phyloP scores from a whole-genome alignment of 1,140 invertebrate species.

The Heliconius hermathena region DNA sequence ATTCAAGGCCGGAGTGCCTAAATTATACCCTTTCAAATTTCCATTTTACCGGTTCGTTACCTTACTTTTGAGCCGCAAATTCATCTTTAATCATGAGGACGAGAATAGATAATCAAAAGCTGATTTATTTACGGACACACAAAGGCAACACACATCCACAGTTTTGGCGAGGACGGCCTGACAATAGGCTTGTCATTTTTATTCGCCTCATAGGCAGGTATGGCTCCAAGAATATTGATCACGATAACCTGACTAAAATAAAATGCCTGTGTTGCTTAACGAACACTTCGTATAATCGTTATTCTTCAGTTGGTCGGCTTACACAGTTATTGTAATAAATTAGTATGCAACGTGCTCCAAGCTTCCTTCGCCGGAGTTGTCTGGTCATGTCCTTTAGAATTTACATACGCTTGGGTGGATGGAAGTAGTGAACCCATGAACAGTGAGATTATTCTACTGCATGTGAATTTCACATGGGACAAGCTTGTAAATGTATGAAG shows the following conservation, averaged over 20 bases:
- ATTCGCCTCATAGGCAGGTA: slow-evolving; percentile 56
- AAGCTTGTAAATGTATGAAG: too few relatives aligned
- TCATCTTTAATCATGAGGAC: slow-evolving; percentile 39
- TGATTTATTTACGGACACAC: slow-evolving; percentile 48
- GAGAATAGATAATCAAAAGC: slow-evolving; percentile 44
- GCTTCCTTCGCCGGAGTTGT: slow-evolving; percentile 59
- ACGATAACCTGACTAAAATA: slow-evolving; percentile 46
- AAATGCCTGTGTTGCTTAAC: slow-evolving; percentile 22
- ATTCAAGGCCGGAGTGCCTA: slow-evolving; percentile 39
- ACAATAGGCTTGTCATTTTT: slow-evolving; percentile 67
- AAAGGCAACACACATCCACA: slow-evolving; percentile 49
- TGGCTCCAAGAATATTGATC: slow-evolving; percentile 64
- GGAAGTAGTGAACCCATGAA: background rate
- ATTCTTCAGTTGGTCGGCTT: slow-evolving; percentile 50
- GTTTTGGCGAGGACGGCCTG: slow-evolving; percentile 62
- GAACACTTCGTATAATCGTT: slow-evolving; percentile 22
- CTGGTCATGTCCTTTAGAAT: slow-evolving; percentile 61
- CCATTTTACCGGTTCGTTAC: slow-evolving; percentile 58
- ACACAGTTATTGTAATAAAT: slow-evolving; percentile 57
- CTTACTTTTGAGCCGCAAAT: slow-evolving; percentile 28
- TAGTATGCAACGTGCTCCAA: slow-evolving; percentile 60
- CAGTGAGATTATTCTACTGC: background rate
- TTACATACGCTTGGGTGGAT: slow-evolving; percentile 48
- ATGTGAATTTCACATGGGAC: background rate
- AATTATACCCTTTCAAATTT: slow-evolving; percentile 62